Percentiles rank a stretch among this genome's conserved stretches.
Evolutionary conservation across 2,113 vertebrate genomes (phyloP).

Genomic region (Chionodraco myersi): DNA sequence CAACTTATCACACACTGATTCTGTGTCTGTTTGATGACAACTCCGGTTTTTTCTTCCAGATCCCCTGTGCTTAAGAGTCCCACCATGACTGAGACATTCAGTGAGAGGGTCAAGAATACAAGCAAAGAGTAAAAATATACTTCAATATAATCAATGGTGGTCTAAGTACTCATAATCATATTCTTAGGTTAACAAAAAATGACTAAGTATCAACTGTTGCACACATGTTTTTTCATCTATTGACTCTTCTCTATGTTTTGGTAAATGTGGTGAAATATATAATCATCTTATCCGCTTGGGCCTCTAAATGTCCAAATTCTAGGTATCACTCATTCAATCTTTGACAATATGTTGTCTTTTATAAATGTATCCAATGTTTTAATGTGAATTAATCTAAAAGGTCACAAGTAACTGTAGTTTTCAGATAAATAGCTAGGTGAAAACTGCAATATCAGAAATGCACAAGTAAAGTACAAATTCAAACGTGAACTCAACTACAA

Average conservation of each 20-base stretch:
- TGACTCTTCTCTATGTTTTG: not conserved
- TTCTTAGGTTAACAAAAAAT: not conserved
- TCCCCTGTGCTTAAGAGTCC: constrained; percentile 60
- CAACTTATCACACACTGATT: not conserved
- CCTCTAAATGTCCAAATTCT: not conserved
- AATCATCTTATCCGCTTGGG: not conserved
- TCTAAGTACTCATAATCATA: not conserved
- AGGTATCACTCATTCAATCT: not conserved
- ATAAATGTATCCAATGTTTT: not conserved
- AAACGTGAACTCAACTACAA: not conserved
- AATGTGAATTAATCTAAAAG: not conserved
- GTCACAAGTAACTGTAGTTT: too few species aligned
- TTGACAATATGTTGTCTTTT: not conserved
- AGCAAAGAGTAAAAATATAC: constrained; percentile 66
- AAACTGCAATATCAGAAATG: not conserved
- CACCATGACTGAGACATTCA: constrained; percentile 65
- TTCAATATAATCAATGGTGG: not conserved
- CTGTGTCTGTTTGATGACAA: not conserved
- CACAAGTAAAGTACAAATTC: not conserved
- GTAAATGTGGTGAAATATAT: not conserved
- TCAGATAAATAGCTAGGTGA: not conserved
- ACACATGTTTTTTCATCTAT: not conserved
- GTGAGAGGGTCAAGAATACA: constrained; percentile 65
- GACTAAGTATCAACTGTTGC: not conserved
- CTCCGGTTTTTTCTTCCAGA: constrained; percentile 40